Conservation (phyloP, 2,888 invertebrate genomes). For the Selenia dentaria region DNA sequence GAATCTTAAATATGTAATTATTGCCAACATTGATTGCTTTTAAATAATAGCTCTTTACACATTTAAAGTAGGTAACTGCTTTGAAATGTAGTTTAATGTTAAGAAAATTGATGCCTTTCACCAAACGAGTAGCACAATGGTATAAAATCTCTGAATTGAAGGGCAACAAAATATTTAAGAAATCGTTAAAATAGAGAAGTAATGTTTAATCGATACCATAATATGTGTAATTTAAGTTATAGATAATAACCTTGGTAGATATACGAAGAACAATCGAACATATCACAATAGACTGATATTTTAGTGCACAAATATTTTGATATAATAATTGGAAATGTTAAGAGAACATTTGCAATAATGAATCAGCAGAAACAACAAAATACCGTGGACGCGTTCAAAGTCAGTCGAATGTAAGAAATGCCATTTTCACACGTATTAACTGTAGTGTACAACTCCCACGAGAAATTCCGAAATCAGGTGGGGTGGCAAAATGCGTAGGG, state of each 20-base stretch:
- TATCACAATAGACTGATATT: no score
- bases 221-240: no score
- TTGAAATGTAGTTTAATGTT: slow-evolving; percentile 17
- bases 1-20: slow-evolving; percentile 22
- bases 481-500: slow-evolving; percentile 56
- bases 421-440: slow-evolving; percentile 66
- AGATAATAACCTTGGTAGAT: no score
- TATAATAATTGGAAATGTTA: no score
- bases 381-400: slow-evolving; percentile 4
- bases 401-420: slow-evolving; percentile 20
- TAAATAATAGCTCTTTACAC: slow-evolving; percentile 21
- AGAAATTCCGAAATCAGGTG: slow-evolving; percentile 68
- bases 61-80: slow-evolving; percentile 15
- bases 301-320: no score
- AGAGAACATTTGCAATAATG: no score
- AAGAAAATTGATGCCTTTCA: slow-evolving; percentile 23
- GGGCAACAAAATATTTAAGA: slow-evolving; percentile 8
- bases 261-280: no score
- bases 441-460: slow-evolving; percentile 62
- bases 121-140: neutral
- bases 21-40: slow-evolving; percentile 20
- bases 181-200: neutral
- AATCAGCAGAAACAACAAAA: neutral
- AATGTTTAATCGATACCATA: no score
- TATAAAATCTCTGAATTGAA: slow-evolving; percentile 7